Evolutionary conservation across 2,113 vertebrate species (phyloP), one percentile per base, ranked within the genome.

Genomic region (Epinephelus fuscoguttatus): DNA sequence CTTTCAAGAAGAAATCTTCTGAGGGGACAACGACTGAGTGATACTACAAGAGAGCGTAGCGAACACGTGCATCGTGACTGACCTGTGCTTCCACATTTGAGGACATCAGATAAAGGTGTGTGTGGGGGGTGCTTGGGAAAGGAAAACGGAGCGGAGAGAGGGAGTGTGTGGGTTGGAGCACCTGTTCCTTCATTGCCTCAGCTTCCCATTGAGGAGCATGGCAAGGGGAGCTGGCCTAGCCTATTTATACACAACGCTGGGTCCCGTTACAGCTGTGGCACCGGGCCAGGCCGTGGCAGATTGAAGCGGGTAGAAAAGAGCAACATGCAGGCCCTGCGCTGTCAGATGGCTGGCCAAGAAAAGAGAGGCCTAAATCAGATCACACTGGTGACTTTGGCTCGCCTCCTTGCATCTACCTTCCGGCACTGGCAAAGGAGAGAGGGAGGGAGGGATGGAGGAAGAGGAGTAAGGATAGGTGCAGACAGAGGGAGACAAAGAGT

Each of bases 241-340:
- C 93, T 94, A 94, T 94, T 95, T 94, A 93, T 95, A 94, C 78
- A 92, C 91, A 90, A 88, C 72, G 49, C 75, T 60, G 82, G 88
- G 90, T 94, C 91, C 80, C 33, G 74, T 93, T 93, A 89, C 92
- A 90, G 92, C 86, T 76, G 84, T 89, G 91, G 90, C 91, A 78
- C 27, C 0, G 33, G 52, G 92, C 92, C 94, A 94, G 85, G 77
- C 64, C 59, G 86, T 80, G 85, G 90, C 88, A 91, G 84, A 92
- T 80, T 91, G 90, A 82, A 85, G 87, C 78, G 68, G 76, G 86
- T 69, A 89, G 73, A 89, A 90, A 86, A 88, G 92, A 88, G 90
- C 88, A 89, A 87, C 91, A 90, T 68, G 78, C 82, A 70, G 85
- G 75, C 75, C 74, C 77, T 0, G 70, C 6, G 9, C 81, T 77